Percentiles rank a stretch among this genome's conserved stretches.
Conservation (phyloP, 2,797 vertebrate genomes). For the Artibeus lituratus region DNA sequence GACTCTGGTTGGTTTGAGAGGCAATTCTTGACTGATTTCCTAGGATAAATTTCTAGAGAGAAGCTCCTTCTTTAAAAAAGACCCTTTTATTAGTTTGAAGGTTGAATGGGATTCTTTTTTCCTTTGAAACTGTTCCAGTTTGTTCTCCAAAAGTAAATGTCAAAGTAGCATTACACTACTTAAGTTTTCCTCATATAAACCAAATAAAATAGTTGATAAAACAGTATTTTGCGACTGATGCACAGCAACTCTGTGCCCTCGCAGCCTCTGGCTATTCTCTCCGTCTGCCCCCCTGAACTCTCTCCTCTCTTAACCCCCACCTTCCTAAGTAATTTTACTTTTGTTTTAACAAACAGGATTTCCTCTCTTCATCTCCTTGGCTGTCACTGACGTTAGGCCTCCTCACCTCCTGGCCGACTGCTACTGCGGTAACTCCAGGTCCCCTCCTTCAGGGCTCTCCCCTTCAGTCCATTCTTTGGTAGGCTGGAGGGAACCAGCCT, state of each 20-base stretch:
- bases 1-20: background rate
- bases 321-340: background rate
- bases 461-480: background rate
- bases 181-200: background rate
- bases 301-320: background rate
- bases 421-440: background rate
- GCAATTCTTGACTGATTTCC: background rate
- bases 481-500: background rate
- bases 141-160: conserved; percentile 67
- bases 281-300: background rate
- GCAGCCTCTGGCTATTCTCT: background rate
- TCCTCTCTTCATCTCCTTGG: background rate
- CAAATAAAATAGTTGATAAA: conserved; percentile 15
- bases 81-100: conserved; percentile 47
- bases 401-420: background rate
- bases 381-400: background rate
- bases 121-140: conserved; percentile 45
- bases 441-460: background rate
- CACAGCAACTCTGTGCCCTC: background rate
- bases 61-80: background rate
- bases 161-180: conserved; percentile 55
- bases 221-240: background rate
- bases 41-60: background rate
- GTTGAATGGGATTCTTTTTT: conserved; percentile 53
- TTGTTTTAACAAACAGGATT: background rate